Conservation (phyloP, 2,113 vertebrate species). For the Cephalopholis sonnerati region DNA sequence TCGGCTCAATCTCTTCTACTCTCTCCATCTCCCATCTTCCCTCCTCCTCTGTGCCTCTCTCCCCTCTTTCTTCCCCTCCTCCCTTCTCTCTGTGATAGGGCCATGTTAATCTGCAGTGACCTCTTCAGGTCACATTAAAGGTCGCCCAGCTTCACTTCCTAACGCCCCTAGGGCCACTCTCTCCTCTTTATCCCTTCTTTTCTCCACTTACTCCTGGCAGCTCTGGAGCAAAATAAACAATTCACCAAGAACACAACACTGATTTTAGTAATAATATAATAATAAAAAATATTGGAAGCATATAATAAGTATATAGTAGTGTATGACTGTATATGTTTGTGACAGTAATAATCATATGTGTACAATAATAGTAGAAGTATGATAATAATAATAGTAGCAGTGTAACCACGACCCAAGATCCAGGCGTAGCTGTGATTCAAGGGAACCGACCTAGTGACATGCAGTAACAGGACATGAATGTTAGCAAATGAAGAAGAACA, state of each 20-base stretch:
- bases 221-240: slow-evolving; percentile 41
- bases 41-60: slow-evolving; percentile 14
- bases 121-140: slow-evolving; percentile 86
- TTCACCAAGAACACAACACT: not conserved
- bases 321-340: no score
- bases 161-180: slow-evolving; percentile 66
- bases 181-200: slow-evolving; percentile 58
- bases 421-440: no score
- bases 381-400: no score
- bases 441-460: no score
- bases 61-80: slow-evolving; percentile 13
- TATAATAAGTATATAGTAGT: no score
- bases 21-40: not conserved
- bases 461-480: no score
- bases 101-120: slow-evolving; percentile 80
- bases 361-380: no score
- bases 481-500: no score
- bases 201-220: slow-evolving; percentile 40
- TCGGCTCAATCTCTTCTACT: slow-evolving; percentile 30
- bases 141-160: slow-evolving; percentile 79
- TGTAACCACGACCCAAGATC: no score
- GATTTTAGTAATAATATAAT: not conserved
- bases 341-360: no score
- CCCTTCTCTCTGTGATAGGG: slow-evolving; percentile 56
- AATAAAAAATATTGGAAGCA: no score